Evolutionary conservation across 1,140 invertebrate genomes (phyloP), one percentile per base, ranked within the genome.

Genomic region (Arion vulgaris): DNA sequence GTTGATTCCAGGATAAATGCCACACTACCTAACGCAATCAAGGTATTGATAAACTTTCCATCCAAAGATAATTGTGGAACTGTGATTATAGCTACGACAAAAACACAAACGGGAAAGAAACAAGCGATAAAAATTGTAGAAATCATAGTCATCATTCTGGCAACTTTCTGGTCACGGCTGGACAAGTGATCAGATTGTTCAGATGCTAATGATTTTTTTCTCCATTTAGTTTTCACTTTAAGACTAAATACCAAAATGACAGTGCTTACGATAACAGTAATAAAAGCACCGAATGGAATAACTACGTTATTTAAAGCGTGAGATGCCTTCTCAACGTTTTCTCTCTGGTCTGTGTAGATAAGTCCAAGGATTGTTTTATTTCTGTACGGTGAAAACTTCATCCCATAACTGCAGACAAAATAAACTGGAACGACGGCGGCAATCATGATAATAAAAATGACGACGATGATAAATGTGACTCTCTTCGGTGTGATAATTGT

Each of bases 401-500:
- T 0, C 11, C 62, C 62, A 28, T 66, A 66, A 23, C 62, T 66
- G 62, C 2, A 32, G 62, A 66, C 62, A 28, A 66, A 66, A 17
- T 66, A 66, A 23, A 66, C 28, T 23, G 62, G 62, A 2, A 23
- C n/a, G 5, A 66, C 62, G 62, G n/a, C 28, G n/a, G 28, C 28
- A 32, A 32, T 32, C 28, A 66, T n/a, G 28, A 66, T 28, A 11
- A 32, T 17, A 17, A 32, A 66, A 28, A 66, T 66, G 19, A 28
- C 32, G 5, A 66, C 62, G 4, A 66, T 66, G 62, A 66, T 32
- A 66, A 66, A 5, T 32, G 62, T 66, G 28, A 66, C 62, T 17
- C 62, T 66, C 62, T 32, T 23, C 28, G 62, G 62, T 66, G 62
- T 66, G 62, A 66, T 66, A 34, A 66, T 66, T 66, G 62, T 66